A percentile compares a stretch with the other conserved stretches of the same genome.
phyloP scores from a whole-genome alignment of 2,888 invertebrate species.

The Meiosimyza platycephala region DNA sequence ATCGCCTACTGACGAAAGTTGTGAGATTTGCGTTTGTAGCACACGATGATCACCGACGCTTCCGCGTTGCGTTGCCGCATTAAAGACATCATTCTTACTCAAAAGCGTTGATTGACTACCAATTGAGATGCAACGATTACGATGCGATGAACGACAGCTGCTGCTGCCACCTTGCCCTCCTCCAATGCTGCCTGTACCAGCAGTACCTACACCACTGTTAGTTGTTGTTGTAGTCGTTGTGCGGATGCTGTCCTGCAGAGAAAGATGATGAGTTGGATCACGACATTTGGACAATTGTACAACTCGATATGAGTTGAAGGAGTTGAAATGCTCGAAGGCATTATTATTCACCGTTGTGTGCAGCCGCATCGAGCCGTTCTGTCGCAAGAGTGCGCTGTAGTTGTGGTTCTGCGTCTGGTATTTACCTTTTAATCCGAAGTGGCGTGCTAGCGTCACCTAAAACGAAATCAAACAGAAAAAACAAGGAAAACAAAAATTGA shows the following conservation, averaged over 20 bases:
- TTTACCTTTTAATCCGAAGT: constrained; percentile 60
- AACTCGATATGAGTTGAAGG: constrained; percentile 62
- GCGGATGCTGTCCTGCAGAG: constrained; percentile 65
- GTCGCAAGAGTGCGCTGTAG: constrained; percentile 63
- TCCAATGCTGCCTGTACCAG: constrained; percentile 40
- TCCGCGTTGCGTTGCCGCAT: constrained; percentile 16
- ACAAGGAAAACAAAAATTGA: not conserved
- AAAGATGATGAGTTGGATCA: constrained; percentile 64
- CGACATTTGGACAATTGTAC: constrained; percentile 63
- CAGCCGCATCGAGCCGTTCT: constrained; percentile 64
- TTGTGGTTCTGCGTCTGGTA: constrained; percentile 61
- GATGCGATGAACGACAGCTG: constrained; percentile 52
- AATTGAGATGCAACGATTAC: constrained; percentile 59
- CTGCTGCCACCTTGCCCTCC: constrained; percentile 38
- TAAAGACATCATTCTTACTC: constrained; percentile 58
- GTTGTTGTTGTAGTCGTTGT: constrained; percentile 61
- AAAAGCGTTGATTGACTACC: constrained; percentile 60
- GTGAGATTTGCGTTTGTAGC: constrained; percentile 62
- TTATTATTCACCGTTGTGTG: constrained; percentile 65
- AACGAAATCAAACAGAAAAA: constrained; percentile 4
- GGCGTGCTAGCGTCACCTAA: constrained; percentile 64
- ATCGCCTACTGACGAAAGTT: constrained; percentile 61
- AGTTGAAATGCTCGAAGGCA: constrained; percentile 61
- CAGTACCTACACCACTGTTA: constrained; percentile 49
- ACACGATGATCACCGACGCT: constrained; percentile 51